These are phyloP conservation scores for Camponotus pennsylvanicus DNA, from an alignment of 1,140 invertebrate species.

Conservation along the genomic window DNA sequence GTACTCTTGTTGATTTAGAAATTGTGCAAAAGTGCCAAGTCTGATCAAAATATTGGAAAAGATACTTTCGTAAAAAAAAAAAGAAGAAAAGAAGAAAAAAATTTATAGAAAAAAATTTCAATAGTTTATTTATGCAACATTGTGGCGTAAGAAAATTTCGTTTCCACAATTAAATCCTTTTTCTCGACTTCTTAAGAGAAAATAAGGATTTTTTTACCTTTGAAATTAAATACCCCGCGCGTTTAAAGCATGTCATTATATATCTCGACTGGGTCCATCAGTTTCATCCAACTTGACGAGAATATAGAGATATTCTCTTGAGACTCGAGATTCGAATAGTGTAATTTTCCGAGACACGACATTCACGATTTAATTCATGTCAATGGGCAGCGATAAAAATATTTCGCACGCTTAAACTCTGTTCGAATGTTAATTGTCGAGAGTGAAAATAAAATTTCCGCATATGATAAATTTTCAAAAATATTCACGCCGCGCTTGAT, in stretches of 20 bases:
- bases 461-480: neutral
- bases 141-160: neutral
- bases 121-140: neutral
- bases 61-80: neutral
- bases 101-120: neutral
- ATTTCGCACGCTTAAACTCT: neutral
- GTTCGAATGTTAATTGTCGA: neutral
- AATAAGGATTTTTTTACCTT: neutral
- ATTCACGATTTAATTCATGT: conserved; percentile 6
- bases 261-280: neutral
- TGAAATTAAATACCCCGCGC: neutral
- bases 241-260: neutral
- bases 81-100: too few species aligned
- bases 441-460: neutral
- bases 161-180: neutral
- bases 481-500: neutral
- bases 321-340: neutral
- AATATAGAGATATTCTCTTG: neutral
- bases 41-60: neutral
- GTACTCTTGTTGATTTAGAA: neutral
- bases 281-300: neutral
- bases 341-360: neutral
- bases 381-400: conserved; percentile 11
- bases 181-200: neutral
- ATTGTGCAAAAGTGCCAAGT: neutral